Base-by-base conservation (phyloP, 2,888 invertebrate genomes). In the Polylopha cassiicola region DNA sequence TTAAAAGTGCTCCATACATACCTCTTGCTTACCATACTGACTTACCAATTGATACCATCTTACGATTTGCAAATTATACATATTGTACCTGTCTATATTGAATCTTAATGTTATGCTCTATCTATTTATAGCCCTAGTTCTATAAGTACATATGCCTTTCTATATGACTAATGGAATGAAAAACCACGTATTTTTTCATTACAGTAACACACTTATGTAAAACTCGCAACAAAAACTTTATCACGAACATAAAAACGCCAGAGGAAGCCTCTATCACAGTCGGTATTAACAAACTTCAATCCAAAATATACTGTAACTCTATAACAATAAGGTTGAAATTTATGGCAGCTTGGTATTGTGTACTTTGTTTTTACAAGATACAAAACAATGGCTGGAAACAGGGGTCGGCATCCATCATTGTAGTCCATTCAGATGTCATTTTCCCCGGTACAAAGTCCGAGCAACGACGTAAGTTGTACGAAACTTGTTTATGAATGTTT, bases 321-420 rank as follows among this genome's bases (percentile, higher is more conserved):
- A 11, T 10, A 8, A 6, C 2, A 16, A 36, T 30, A 41, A 8
- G 17, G 30, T 21, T 6, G n/a, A 14, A 17, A 3, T 11, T 3
- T n/a, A 24, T n/a, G 16, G 4, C n/a, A 7, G 13, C n/a, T 17
- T 15, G n/a, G n/a, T 29, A 30, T 30, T 30, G 41, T 17, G 29
- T 21, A 29, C 41, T 41, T 41, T 41, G 41, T 41, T 31, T 37
- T 39, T 18, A 21, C 30, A 38, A 33, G 31, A 27, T 39, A 46
- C 47, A 48, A 50, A 47, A 53, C 52, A 53, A 50, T 53, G 23
- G 50, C 22, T 29, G 39, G 44, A 44, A 30, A 34, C 24, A 37
- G 31, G 53, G 51, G 51, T 48, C 53, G 49, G 48, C 48, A 63
- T 61, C 56, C 51, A 57, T 62, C 61, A 61, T 51, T 48, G 48